Evolutionary conservation across 2,113 vertebrate species (phyloP).

Genomic region (Seriola rivoliana): DNA sequence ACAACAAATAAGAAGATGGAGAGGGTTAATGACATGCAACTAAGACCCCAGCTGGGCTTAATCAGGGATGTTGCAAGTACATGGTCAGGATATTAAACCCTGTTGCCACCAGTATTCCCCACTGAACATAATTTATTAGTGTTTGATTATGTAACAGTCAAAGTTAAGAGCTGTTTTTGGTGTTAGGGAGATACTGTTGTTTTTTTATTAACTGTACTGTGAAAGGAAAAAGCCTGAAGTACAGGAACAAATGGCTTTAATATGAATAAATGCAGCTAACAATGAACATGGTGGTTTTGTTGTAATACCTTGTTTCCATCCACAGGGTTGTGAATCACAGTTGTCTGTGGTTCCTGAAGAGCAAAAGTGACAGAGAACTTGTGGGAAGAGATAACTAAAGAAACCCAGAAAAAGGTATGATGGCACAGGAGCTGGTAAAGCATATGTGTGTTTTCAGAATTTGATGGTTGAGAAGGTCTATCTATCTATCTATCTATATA

Average conservation of each 20-base stretch:
- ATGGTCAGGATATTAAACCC: constrained; percentile 12
- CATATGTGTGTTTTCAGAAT: constrained; percentile 17
- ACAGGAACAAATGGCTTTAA: neutral
- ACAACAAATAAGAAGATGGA: neutral
- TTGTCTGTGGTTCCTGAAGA: constrained; percentile 95
- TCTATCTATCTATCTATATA: neutral
- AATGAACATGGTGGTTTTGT: neutral
- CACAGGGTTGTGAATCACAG: constrained; percentile 97
- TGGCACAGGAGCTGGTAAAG: constrained; percentile 8
- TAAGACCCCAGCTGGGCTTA: neutral
- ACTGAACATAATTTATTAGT: neutral
- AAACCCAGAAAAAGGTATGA: constrained; percentile 9
- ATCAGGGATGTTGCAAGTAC: neutral
- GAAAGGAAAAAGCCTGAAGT: neutral
- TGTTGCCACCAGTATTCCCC: neutral
- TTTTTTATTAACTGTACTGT: neutral
- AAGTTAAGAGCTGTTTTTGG: neutral
- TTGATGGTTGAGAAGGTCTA: neutral
- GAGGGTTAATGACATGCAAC: neutral
- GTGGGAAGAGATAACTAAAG: constrained; percentile 57
- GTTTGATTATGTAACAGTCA: constrained; percentile 2
- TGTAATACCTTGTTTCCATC: constrained; percentile 97
- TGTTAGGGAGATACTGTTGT: neutral
- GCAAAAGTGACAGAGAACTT: constrained; percentile 84
- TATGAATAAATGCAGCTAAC: neutral